Percentiles rank a stretch among this genome's conserved stretches.
phyloP scores from a whole-genome alignment of 1,140 invertebrate genomes.

The Asobara japonica region DNA sequence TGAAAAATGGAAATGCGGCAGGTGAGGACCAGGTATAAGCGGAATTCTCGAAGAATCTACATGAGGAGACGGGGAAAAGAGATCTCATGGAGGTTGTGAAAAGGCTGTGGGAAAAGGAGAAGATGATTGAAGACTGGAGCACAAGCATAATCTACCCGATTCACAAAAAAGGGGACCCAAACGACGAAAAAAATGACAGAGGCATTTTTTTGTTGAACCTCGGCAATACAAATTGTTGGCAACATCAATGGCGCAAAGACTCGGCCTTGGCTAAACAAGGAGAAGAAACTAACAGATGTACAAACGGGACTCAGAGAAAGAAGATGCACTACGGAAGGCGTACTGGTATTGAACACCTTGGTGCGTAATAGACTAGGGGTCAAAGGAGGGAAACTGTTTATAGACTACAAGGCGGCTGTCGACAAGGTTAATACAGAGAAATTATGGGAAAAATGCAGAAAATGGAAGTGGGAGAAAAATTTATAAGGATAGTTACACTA shows the following conservation, averaged over 20 bases:
- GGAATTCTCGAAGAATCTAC: not conserved
- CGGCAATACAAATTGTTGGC: slow-evolving; percentile 1
- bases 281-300: not conserved
- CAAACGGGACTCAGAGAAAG: not conserved
- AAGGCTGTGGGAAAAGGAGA: not conserved
- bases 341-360: not conserved
- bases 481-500: not conserved
- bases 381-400: not conserved
- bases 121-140: not conserved
- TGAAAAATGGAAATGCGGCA: slow-evolving; percentile 4
- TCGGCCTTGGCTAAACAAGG: not conserved
- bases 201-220: not conserved
- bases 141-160: not conserved
- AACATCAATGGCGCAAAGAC: not conserved
- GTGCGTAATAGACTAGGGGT: not conserved
- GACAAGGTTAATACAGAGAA: not conserved
- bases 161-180: not conserved
- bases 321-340: not conserved
- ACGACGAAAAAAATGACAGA: not conserved
- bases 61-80: not conserved
- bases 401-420: not conserved
- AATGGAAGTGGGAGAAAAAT: not conserved
- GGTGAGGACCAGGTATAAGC: not conserved
- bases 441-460: not conserved
- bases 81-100: not conserved